phyloP scores from a whole-genome alignment of 92 coral and sea anemone species.

The Epizoanthus ramosus region DNA sequence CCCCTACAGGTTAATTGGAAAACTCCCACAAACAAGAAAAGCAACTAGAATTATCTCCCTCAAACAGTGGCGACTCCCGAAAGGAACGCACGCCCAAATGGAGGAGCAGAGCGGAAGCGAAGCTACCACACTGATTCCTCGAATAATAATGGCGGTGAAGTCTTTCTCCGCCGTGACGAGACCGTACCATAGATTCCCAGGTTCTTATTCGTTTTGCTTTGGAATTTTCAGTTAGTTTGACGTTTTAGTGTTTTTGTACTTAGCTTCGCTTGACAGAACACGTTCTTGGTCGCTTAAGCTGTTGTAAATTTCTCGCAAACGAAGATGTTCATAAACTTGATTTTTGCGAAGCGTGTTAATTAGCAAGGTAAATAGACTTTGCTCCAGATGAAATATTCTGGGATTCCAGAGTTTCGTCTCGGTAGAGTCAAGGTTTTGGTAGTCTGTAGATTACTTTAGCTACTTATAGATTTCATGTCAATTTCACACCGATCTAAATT shows the following conservation, averaged over 20 bases:
- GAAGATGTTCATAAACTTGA: constrained; percentile 63
- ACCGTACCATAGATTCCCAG: constrained; percentile 41
- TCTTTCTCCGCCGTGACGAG: constrained; percentile 34
- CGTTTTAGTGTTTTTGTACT: constrained; percentile 41
- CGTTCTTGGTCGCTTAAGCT: constrained; percentile 30
- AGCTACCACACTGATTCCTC: constrained; percentile 34
- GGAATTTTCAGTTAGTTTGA: constrained; percentile 35
- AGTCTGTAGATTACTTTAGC: constrained; percentile 9
- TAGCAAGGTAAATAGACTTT: constrained; percentile 70
- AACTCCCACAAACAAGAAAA: constrained; percentile 88
- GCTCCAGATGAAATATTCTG: constrained; percentile 56
- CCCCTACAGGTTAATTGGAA: constrained; percentile 97
- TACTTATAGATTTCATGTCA: background rate
- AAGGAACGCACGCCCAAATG: constrained; percentile 51
- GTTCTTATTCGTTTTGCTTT: constrained; percentile 37
- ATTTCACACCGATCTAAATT: background rate
- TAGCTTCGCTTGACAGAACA: constrained; percentile 50
- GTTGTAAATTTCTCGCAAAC: constrained; percentile 53
- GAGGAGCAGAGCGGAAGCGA: constrained; percentile 42
- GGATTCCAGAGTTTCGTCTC: constrained; percentile 50
- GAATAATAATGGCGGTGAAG: constrained; percentile 43
- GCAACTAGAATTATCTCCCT: constrained; percentile 54
- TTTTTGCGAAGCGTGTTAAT: constrained; percentile 75
- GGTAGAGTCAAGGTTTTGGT: constrained; percentile 27
- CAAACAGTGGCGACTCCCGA: constrained; percentile 58